Evolutionary conservation across 2,113 vertebrate species (phyloP), one percentile per base, ranked within the genome.

Genomic region (Limanda limanda): DNA sequence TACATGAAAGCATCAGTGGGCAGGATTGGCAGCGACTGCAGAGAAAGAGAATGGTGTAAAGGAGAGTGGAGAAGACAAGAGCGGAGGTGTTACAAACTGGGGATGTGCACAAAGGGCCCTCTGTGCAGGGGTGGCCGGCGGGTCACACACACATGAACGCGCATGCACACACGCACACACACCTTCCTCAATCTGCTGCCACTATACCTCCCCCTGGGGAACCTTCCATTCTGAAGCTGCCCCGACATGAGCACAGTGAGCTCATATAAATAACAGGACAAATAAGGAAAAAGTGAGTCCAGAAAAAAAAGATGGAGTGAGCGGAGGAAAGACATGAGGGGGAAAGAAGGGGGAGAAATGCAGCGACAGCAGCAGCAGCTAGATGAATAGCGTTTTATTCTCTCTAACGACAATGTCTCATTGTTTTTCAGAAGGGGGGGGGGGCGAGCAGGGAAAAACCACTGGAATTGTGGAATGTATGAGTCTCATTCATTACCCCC

Each of bases 31-130:
- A 81, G 68, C 14, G 56, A 71, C 66, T 73, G 75, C 68, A 86
- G 71, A 71, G 71, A 86, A 85, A 80, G 61, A 56, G 74, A 86
- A 67, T 27, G 63, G 69, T 5, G 58, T 59, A 76, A 81, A 83
- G 31, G 31, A 5, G 31, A 68, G 59, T 59, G 84, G 76, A 74
- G 25, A 6, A 57, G 74, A 80, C 83, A 86, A 78, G 75, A 86
- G 83, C 83, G 63, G 68, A 93, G 88, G 91, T 93, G 92, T 91
- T 92, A 90, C 82, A 93, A 92, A 88, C 66, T 48, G n/a, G 73
- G 57, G 65, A 83, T 67, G 52, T 78, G 81, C 90, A 94, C 94
- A 95, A 94, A 92, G 91, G 82, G 78, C 65, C 86, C 86, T 89
- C 87, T 95, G 92, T 95, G 90, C 55, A 70, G 75, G 81, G 88